A percentile compares a stretch with the other conserved stretches of the same genome.
Evolutionary conservation across 2,113 vertebrate species (phyloP).

Genomic region (Epinephelus lanceolatus): DNA sequence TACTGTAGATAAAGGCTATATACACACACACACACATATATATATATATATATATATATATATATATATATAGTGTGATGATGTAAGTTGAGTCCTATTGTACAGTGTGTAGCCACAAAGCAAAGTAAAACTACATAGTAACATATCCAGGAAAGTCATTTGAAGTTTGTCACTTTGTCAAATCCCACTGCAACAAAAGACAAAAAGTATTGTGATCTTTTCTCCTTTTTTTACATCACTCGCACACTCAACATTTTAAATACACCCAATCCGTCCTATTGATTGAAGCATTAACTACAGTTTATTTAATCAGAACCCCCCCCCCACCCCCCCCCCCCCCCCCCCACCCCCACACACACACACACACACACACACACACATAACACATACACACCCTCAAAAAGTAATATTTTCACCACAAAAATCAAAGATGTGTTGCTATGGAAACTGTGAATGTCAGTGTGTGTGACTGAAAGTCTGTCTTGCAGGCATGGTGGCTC

Average conservation of each 20-base stretch:
- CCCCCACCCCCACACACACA: too few relatives aligned
- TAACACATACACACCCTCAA: too few relatives aligned
- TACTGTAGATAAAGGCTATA: too few relatives aligned
- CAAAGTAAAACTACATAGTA: neutral
- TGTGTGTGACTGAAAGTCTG: constrained; percentile 79
- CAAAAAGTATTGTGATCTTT: neutral
- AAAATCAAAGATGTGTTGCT: constrained; percentile 89
- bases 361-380: too few relatives aligned
- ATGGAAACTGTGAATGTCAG: constrained; percentile 90
- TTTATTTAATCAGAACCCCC: constrained; percentile 25
- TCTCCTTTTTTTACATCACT: neutral
- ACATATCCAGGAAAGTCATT: constrained; percentile 12
- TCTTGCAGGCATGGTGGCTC: constrained; percentile 84
- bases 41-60: too few relatives aligned
- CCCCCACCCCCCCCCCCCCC: too few relatives aligned
- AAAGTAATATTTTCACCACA: constrained; percentile 78
- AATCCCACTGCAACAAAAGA: neutral
- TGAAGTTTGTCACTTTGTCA: constrained; percentile 10
- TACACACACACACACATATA: too few relatives aligned
- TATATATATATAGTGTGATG: neutral
- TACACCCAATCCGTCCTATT: constrained; percentile 20
- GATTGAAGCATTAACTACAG: constrained; percentile 24
- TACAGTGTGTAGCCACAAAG: neutral
- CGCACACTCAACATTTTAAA: constrained; percentile 11
- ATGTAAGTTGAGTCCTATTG: neutral